phyloP scores from a whole-genome alignment of 2,888 invertebrate genomes.

The Deilephila elpenor region DNA sequence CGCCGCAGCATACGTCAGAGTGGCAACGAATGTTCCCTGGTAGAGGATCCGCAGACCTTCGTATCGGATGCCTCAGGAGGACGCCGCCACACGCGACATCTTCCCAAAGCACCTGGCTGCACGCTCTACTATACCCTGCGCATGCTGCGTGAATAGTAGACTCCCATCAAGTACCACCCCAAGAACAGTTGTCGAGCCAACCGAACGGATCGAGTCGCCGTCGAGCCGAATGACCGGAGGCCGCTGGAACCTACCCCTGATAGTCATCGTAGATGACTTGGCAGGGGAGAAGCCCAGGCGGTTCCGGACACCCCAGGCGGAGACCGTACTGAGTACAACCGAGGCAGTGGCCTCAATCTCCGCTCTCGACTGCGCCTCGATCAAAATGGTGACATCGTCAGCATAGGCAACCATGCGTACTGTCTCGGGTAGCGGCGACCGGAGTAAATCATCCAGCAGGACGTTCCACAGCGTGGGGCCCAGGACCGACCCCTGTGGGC shows the following conservation, averaged over 20 bases:
- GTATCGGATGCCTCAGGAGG: constrained; percentile 45
- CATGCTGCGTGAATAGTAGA: constrained; percentile 35
- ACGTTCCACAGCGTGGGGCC: constrained; percentile 45
- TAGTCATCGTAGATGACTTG: constrained; percentile 34
- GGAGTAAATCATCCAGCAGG: constrained; percentile 43
- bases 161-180: constrained; percentile 39
- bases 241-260: constrained; percentile 25
- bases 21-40: constrained; percentile 26
- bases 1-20: constrained; percentile 38
- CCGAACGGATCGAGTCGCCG: constrained; percentile 25
- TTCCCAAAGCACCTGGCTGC: constrained; percentile 41
- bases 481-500: constrained; percentile 46
- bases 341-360: constrained; percentile 34
- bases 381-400: constrained; percentile 43
- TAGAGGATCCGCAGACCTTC: constrained; percentile 37
- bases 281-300: constrained; percentile 39
- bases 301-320: constrained; percentile 38
- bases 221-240: constrained; percentile 26
- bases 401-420: constrained; percentile 41
- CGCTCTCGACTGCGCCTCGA: constrained; percentile 37
- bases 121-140: constrained; percentile 38
- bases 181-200: constrained; percentile 27
- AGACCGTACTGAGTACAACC: constrained; percentile 17
- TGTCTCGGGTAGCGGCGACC: constrained; percentile 37
- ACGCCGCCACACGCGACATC: constrained; percentile 44